phyloP scores from a whole-genome alignment of 2,888 invertebrate species.

The Steromphala cineraria region DNA sequence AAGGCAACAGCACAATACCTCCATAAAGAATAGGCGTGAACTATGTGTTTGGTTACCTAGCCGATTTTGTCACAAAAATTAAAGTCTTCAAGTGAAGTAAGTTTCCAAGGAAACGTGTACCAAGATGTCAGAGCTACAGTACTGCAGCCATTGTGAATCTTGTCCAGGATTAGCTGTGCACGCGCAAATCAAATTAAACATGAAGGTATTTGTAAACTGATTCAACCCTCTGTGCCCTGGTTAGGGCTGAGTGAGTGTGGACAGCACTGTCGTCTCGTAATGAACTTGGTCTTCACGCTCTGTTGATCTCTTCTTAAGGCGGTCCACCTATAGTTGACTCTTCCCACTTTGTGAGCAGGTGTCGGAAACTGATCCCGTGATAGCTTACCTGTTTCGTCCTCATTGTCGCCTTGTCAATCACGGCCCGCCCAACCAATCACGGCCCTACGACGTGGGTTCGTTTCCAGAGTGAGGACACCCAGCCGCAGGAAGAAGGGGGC shows the following conservation, averaged over 20 bases:
- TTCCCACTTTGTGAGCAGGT: slow-evolving; percentile 20
- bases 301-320: neutral
- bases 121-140: neutral
- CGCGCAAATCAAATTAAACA: slow-evolving; percentile 8
- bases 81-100: neutral
- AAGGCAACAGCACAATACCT: neutral
- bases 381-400: slow-evolving; percentile 9
- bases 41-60: neutral
- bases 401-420: neutral
- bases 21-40: neutral
- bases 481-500: neutral
- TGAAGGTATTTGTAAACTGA: neutral
- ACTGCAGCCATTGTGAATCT: neutral
- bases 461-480: neutral
- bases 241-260: neutral
- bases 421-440: neutral
- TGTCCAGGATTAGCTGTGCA: neutral
- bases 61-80: neutral
- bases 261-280: neutral
- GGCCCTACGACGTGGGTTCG: neutral
- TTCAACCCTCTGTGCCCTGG: neutral
- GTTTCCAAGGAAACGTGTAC: neutral
- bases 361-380: slow-evolving; percentile 15
- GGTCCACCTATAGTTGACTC: slow-evolving; percentile 9
- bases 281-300: neutral